Base-by-base conservation (phyloP, 1,140 invertebrate species). In the Solenopsis invicta region DNA sequence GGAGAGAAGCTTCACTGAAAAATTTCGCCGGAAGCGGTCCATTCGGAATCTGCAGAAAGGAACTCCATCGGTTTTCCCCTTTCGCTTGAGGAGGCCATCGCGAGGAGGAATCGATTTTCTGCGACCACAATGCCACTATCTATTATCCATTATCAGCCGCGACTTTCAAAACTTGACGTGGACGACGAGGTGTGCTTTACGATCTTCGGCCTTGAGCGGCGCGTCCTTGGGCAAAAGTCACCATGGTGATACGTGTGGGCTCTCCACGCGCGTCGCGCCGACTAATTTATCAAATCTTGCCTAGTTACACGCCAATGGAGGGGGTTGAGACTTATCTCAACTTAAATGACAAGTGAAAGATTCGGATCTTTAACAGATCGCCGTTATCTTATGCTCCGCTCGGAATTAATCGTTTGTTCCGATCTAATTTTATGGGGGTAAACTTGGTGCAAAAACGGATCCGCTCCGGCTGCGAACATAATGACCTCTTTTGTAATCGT, bases 131-230 rank as follows among this genome's bases (percentile, higher is more conserved):
- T 84, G 45, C 69, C 80, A 56, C 54, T 84, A 84, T 84, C 69
- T 84, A 84, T 84, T 74, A 75, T 54, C 80, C 69, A 69, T 84
- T 84, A 84, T 84, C 80, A 74, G 69, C 13, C 67, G 54, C 54
- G 80, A 84, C 80, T 84, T 84, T 75, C 24, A 84, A 45, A 84
- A 84, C 41, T 48, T 21, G 69, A 75, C 52, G 16, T 71, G 21
- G 54, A 82, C 54, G 80, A 75, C 54, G 45, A 74, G 56, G 54
- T 61, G 54, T 61, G 29, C 54, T 84, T 84, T 75, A 75, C 41
- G 54, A 74, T 41, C 69, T 75, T 59, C 24, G 24, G 78, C 50
- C 64, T 82, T 82, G 54, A 74, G 56, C 80, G 18, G 13, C 54
- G n/a, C 21, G 67, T 61, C 80, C 66, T 82, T 82, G 67, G 64